These are phyloP conservation scores for Bellardia pandia DNA, from an alignment of 2,888 invertebrate species.

Conservation along the genomic window DNA sequence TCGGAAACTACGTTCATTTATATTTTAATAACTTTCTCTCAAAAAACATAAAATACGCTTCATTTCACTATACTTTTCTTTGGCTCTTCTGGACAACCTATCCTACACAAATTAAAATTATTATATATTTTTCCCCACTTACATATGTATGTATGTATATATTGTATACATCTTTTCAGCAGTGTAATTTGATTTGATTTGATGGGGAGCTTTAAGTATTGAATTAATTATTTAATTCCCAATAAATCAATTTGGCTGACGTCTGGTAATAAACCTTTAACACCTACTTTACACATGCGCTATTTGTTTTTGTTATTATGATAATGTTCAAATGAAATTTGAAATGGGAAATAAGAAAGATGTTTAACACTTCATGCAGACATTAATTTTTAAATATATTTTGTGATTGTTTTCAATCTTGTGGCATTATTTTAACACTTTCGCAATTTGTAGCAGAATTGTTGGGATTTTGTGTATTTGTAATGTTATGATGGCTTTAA, in stretches of 20 bases:
- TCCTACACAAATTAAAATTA: background rate
- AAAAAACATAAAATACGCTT: no score
- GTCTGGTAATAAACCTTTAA: conserved; percentile 44
- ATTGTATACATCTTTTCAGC: background rate
- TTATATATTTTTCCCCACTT: background rate
- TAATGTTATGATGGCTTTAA: conserved; percentile 1
- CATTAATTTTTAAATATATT: background rate
- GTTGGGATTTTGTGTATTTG: conserved; percentile 15
- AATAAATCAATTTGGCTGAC: conserved; percentile 52
- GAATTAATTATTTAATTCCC: conserved; percentile 9
- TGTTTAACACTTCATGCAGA: conserved; percentile 17
- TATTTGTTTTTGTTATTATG: background rate
- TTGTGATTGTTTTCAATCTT: background rate
- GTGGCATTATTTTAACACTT: conserved; percentile 57
- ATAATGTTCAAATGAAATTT: conserved; percentile 5
- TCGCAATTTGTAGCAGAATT: conserved; percentile 37
- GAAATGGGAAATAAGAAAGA: conserved; percentile 2
- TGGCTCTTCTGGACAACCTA: background rate
- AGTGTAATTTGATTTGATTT: background rate
- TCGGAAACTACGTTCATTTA: no score
- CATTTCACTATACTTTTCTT: no score
- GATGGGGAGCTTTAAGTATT: background rate
- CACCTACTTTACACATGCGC: conserved; percentile 20
- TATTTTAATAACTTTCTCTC: no score
- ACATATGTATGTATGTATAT: background rate